phyloP scores from a whole-genome alignment of 1,140 invertebrate species.

The Trypoxylus dichotomus region DNA sequence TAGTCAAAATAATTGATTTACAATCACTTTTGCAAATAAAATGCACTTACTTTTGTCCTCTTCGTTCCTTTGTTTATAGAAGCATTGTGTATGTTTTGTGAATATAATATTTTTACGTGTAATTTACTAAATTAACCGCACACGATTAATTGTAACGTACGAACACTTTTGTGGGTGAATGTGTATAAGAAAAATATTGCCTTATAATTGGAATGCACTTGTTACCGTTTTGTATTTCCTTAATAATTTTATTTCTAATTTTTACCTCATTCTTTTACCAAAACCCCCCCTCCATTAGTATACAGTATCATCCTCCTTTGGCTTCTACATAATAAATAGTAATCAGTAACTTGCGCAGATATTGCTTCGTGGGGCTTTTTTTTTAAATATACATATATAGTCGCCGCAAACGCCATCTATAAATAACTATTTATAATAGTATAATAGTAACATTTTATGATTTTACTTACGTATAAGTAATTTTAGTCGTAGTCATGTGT shows the following conservation, averaged over 20 bases:
- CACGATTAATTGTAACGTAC: too few species aligned
- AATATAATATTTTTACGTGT: too few species aligned
- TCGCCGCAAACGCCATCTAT: not conserved
- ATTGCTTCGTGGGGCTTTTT: conserved; percentile 14
- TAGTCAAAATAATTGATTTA: too few species aligned
- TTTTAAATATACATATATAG: not conserved
- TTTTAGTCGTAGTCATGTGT: conserved; percentile 24
- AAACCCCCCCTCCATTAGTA: not conserved
- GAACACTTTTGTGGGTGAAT: too few species aligned
- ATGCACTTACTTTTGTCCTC: too few species aligned
- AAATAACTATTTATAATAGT: not conserved
- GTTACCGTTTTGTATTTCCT: not conserved
- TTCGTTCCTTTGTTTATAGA: too few species aligned
- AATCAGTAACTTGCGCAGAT: not conserved
- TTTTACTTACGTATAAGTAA: not conserved
- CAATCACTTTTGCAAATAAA: too few species aligned
- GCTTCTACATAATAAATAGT: not conserved
- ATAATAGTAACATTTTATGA: not conserved
- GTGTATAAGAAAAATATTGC: not conserved
- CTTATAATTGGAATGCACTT: conserved; percentile 9
- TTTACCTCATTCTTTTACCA: not conserved
- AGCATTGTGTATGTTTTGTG: too few species aligned
- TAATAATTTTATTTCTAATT: not conserved
- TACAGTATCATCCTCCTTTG: not conserved
- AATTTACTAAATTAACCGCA: too few species aligned